Conservation (phyloP, 2,113 vertebrate species). For the Gavialis gangeticus region DNA sequence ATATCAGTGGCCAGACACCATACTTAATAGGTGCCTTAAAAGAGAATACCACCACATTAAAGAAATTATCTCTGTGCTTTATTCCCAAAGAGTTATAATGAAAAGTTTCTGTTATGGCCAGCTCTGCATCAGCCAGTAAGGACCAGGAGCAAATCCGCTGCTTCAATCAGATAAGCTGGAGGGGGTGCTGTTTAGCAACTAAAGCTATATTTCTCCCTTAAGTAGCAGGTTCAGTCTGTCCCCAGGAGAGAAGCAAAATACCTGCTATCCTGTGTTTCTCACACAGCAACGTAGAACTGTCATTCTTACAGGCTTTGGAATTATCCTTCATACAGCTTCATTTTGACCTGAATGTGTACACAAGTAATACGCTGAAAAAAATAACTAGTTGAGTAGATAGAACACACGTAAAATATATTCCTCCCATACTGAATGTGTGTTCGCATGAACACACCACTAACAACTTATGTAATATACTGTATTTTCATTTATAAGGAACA, state of each 20-base stretch:
- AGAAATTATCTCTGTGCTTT: background rate
- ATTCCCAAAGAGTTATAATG: slow-evolving; percentile 9
- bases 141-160: background rate
- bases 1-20: slow-evolving; percentile 37
- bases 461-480: slow-evolving; percentile 39
- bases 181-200: background rate
- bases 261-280: background rate
- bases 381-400: slow-evolving; percentile 10
- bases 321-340: background rate
- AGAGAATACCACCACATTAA: slow-evolving; percentile 20
- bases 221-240: background rate
- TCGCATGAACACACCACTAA: background rate
- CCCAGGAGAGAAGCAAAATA: background rate
- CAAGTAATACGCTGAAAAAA: background rate
- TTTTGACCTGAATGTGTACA: background rate
- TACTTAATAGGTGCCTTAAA: slow-evolving; percentile 51
- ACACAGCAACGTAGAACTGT: background rate
- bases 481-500: slow-evolving; percentile 59
- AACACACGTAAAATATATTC: slow-evolving; percentile 5
- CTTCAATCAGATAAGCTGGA: slow-evolving; percentile 11
- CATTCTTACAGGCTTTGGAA: background rate
- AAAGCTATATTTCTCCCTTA: slow-evolving; percentile 31
- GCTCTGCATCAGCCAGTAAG: background rate
- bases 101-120: background rate
- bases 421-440: slow-evolving; percentile 18